A percentile compares a stretch with the other conserved stretches of the same genome.
phyloP scores from a whole-genome alignment of 2,888 invertebrate genomes.

The Homarus gammarus region DNA sequence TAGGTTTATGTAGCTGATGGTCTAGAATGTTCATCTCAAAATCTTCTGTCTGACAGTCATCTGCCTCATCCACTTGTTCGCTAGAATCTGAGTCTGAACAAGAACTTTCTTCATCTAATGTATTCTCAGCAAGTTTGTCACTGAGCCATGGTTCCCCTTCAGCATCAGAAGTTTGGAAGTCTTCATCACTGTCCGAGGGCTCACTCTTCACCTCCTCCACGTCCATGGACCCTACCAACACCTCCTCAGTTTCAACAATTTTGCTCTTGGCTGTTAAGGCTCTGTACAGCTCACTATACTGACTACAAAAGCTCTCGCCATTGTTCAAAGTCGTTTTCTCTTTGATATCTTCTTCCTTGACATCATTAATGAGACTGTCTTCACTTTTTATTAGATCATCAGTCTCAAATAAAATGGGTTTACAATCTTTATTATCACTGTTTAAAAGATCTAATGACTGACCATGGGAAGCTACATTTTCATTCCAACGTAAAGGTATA shows the following conservation, averaged over 20 bases:
- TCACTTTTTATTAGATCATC: conserved; percentile 16
- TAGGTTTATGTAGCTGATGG: neutral
- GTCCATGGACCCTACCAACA: neutral
- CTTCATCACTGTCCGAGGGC: conserved; percentile 45
- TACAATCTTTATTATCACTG: neutral
- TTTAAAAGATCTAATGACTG: neutral
- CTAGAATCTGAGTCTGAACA: conserved; percentile 48
- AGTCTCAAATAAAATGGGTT: no score
- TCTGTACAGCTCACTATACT: neutral
- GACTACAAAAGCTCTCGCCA: neutral
- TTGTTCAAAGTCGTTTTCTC: neutral
- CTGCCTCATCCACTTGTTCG: conserved; percentile 28
- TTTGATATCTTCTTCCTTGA: conserved; percentile 28
- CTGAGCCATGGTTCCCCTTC: conserved; percentile 40
- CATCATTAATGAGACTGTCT: neutral
- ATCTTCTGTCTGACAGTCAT: conserved; percentile 17
- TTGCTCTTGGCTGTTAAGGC: conserved; percentile 19
- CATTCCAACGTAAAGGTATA: neutral
- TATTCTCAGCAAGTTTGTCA: conserved; percentile 26
- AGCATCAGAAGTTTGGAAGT: conserved; percentile 46
- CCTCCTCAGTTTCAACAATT: neutral
- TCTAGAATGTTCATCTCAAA: neutral
- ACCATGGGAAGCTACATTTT: neutral
- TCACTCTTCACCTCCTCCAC: conserved; percentile 48
- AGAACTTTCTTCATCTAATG: conserved; percentile 25